phyloP scores from a whole-genome alignment of 2,113 vertebrate genomes.

The Festucalex cinctus region DNA sequence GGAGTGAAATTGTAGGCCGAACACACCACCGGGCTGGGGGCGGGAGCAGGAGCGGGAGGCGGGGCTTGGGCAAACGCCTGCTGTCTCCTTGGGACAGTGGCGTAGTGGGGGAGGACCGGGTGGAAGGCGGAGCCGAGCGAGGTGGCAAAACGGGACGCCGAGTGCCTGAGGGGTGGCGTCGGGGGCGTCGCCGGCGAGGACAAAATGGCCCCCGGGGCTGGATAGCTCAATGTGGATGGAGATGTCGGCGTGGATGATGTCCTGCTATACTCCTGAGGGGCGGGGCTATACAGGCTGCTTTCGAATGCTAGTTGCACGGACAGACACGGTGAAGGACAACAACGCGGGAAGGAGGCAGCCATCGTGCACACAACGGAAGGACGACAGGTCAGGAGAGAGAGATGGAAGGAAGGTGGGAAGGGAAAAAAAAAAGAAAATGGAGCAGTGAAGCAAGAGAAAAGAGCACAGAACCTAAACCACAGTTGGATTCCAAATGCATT shows the following conservation, averaged over 20 bases:
- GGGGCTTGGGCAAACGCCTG: conserved; percentile 71
- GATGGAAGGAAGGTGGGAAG: conserved; percentile 28
- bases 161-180: conserved; percentile 90
- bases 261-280: conserved; percentile 84
- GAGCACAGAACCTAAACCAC: conserved; percentile 39
- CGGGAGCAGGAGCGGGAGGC: conserved; percentile 52
- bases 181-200: conserved; percentile 84
- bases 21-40: conserved; percentile 83
- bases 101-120: conserved; percentile 94
- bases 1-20: conserved; percentile 84
- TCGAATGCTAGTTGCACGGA: conserved; percentile 83
- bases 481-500: conserved; percentile 6
- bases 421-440: conserved; percentile 46
- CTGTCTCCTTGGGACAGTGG: conserved; percentile 85
- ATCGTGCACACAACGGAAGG: conserved; percentile 49
- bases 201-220: conserved; percentile 63
- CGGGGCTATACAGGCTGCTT: conserved; percentile 85
- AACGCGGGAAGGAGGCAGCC: conserved; percentile 46
- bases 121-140: conserved; percentile 97
- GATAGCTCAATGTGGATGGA: conserved; percentile 77
- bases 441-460: conserved; percentile 64
- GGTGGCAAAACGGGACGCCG: conserved; percentile 93
- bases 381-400: conserved; percentile 48
- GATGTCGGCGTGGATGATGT: conserved; percentile 81
- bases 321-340: conserved; percentile 36